Conservation (phyloP, 2,888 invertebrate genomes). For the Tipula helvola region DNA sequence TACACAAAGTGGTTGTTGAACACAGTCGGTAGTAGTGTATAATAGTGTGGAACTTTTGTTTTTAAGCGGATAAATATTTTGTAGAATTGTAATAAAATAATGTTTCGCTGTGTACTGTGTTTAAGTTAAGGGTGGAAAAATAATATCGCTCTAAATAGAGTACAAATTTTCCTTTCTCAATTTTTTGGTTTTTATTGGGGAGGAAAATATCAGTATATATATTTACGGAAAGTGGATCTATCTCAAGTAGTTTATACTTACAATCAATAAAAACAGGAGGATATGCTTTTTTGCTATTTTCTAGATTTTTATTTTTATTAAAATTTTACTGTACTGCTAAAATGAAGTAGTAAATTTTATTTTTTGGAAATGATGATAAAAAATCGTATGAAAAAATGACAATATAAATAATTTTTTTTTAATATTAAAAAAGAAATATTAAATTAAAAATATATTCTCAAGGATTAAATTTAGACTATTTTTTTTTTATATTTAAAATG, state of each 20-base stretch:
- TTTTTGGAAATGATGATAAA: neutral
- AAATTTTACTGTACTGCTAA: neutral
- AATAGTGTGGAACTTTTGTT: neutral
- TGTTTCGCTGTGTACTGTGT: neutral
- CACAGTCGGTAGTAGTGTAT: neutral
- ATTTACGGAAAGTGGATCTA: neutral
- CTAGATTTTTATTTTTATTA: neutral
- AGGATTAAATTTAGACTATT: neutral
- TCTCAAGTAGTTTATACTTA: neutral
- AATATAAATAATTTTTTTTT: neutral
- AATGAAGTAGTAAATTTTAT: neutral
- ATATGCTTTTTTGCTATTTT: neutral
- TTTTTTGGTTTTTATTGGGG: neutral
- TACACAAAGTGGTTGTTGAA: neutral
- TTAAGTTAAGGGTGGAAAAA: neutral
- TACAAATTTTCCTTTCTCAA: neutral
- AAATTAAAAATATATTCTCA: neutral
- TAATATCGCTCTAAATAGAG: neutral
- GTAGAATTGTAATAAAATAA: neutral
- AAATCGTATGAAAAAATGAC: neutral
- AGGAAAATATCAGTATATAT: neutral
- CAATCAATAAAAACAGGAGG: neutral
- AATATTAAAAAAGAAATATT: neutral
- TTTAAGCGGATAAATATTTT: neutral
- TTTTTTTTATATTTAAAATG: neutral